Percentiles rank a stretch among this genome's conserved stretches.
phyloP scores from a whole-genome alignment of 1,140 invertebrate species.

The Bombus vancouverensis region DNA sequence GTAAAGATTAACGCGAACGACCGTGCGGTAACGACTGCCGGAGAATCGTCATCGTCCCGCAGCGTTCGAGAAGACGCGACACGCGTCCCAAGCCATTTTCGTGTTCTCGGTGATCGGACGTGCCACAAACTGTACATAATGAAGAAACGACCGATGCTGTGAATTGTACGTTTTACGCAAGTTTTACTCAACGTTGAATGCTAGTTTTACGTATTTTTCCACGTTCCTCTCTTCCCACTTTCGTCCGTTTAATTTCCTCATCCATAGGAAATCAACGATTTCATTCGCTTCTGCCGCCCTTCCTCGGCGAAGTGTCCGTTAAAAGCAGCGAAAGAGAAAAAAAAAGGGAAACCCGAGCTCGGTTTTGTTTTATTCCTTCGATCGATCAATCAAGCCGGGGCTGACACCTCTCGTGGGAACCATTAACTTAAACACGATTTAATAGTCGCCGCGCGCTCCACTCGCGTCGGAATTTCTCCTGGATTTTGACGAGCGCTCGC shows the following conservation, averaged over 20 bases:
- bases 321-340: neutral
- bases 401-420: conserved; percentile 35
- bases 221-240: neutral
- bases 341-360: neutral
- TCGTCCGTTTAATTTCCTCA: neutral
- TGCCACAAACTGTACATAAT: neutral
- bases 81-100: conserved; percentile 34
- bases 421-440: conserved; percentile 41
- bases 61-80: neutral
- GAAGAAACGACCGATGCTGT: neutral
- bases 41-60: conserved; percentile 48
- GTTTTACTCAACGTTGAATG: too few species aligned
- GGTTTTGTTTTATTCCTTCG: conserved; percentile 42
- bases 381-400: conserved; percentile 35
- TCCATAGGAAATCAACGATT: neutral
- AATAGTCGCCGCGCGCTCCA: conserved; percentile 20
- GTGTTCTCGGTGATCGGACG: neutral
- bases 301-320: neutral
- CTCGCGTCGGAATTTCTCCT: conserved; percentile 14
- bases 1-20: conserved; percentile 53
- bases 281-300: neutral
- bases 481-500: conserved; percentile 5
- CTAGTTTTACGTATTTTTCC: neutral
- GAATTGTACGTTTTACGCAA: neutral
- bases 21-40: conserved; percentile 41